Evolutionary conservation across 2,113 vertebrate genomes (phyloP), one percentile per base, ranked within the genome.

Genomic region (Callopanchax toddi): DNA sequence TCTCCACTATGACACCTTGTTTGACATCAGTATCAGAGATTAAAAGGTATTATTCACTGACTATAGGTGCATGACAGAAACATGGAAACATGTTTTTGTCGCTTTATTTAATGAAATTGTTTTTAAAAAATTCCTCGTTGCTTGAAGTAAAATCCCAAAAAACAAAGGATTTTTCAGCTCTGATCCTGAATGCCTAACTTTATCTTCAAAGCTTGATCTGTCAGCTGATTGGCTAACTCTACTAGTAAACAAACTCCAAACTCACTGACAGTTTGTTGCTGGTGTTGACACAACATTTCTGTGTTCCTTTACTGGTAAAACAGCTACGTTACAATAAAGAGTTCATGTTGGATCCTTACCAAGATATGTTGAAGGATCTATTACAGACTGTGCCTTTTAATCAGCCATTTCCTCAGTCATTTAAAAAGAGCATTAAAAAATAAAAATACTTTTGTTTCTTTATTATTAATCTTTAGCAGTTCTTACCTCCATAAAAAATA

Each of bases 171-270:
- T 67, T 23, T 10, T 9, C 22, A 1, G 18, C 44, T 74, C 15
- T 48, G 8, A 52, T 54, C 63, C 25, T 5, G 51, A 63, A 34
- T 25, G 71, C 29, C 10, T 44, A 50, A 46, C 46, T 53, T 65
- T 60, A 55, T 43, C 69, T 79, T 83, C 82, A 87, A 81, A 83
- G 85, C 42, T 46, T 20, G 32, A 55, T 77, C 82, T 67, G 74
- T 87, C 74, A 78, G 39, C 48, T 29, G 44, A 61, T 56, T 42
- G 65, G 45, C 67, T 17, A n/a, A 52, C 36, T 23, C 64, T 40
- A 61, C 37, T 9, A 66, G 48, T 66, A 74, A 60, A 63, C 66
- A 26, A 58, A 57, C 34, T 60, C 55, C 26, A 48, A 42, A 48
- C 52, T 51, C 50, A 60, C 15, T 58, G 51, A 65, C 51, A 45